Base-by-base conservation (phyloP, 2,113 vertebrate species). In the Thalassarche chlororhynchos region DNA sequence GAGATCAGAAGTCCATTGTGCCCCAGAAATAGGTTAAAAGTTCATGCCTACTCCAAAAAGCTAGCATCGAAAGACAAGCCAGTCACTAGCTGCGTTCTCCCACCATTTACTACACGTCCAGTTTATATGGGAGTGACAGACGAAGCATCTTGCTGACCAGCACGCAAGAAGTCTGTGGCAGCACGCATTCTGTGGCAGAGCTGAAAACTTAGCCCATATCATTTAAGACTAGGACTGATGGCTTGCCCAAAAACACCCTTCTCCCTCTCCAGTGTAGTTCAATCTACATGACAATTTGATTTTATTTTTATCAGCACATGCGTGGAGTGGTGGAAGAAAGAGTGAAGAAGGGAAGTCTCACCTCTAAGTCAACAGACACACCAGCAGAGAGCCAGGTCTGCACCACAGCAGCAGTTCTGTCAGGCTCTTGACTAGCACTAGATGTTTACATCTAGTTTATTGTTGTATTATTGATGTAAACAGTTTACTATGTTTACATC, bases 81-180 rank as follows among this genome's bases (percentile, higher is more conserved):
- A 40, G 68, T 44, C 55, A 69, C 28, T 12, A 70, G 9, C 17
- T 66, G 36, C 4, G 1, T 51, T 72, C 58, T 76, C 29, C 20
- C 34, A 32, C 38, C 32, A 23, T 23, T 55, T 24, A 26, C 17
- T 28, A 12, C 25, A 11, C 1, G 1, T 38, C 12, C 72, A 84
- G 34, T 61, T 51, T 8, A 34, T 2, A 32, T 2, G 1, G 25
- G 9, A 79, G 71, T 15, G 61, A 74, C 21, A 40, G 18, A 46
- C 0, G 1, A 54, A 18, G 42, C n/a, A 51, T 8, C 62, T 23
- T 57, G 17, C 24, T 40, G 20, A 75, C 1, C 3, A 44, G 31
- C 28, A 28, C 2, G 1, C 23, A 46, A 49, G 20, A 28, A 51
- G 12, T 23, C 34, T 34, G 10, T 4, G 15, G 28, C 42, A 46